Base-by-base conservation (phyloP, 2,113 vertebrate genomes). In the Catharus minimus region DNA sequence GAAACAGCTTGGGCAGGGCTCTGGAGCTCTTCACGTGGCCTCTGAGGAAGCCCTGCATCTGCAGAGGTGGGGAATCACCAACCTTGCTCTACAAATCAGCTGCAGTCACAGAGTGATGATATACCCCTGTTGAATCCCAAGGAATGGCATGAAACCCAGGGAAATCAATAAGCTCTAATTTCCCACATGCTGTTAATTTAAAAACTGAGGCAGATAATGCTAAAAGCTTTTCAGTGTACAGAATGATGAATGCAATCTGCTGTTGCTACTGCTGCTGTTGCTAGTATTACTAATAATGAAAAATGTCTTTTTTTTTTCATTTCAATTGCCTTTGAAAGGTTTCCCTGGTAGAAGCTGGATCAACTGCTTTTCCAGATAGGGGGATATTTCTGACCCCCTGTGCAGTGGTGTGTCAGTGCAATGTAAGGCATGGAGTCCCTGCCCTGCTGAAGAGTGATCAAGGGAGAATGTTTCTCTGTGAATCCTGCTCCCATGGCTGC, bases 11-110 rank as follows among this genome's bases (percentile, higher is more conserved):
- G 30, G 7, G 12, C 44, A 64, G 24, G 27, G n/a, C 22, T n/a
- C 66, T 52, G 47, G 32, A 57, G 36, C 30, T 75, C 67, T 81
- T 30, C 52, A 26, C 0, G 0, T 57, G 57, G 15, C 15, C 46
- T 65, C 62, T 62, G 56, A 62, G 33, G 26, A 84, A 69, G 56
- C 26, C 33, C 57, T 62, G 30, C 30, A 52, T 43, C 52, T 7
- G 6, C 44, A 43, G n/a, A 71, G 3, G 6, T 32, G 11, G 15
- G 10, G 19, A 69, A n/a, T 7, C 17, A 61, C 44, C 23, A 74
- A 0, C 36, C 11, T 73, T 64, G 17, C 50, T 33, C 15, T 0
- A 0, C 0, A 0, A 78, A 33, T 36, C 47, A 66, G 27, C 60
- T 88, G 47, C 4, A 2, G 27, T 53, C 27, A 33, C 9, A 27